Evolutionary conservation across 1,140 invertebrate species (phyloP).

Genomic region (Melanaphis sacchari): DNA sequence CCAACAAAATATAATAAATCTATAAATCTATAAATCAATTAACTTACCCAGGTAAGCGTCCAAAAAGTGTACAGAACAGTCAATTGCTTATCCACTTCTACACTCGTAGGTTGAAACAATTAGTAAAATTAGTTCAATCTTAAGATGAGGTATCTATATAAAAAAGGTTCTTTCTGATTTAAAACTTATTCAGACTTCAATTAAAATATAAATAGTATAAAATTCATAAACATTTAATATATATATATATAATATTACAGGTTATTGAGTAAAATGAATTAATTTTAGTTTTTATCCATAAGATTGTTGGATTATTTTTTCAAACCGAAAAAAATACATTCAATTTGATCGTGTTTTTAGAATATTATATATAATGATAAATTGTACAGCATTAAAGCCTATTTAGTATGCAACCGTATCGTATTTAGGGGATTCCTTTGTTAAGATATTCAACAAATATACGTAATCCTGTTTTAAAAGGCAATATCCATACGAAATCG

Average conservation of each 20-base stretch:
- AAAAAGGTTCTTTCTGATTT: background rate
- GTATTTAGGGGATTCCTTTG: background rate
- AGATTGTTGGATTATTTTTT: background rate
- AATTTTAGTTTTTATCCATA: no score
- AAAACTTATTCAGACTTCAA: background rate
- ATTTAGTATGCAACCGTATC: background rate
- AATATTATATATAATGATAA: constrained; percentile 4
- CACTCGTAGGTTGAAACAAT: background rate
- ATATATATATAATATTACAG: no score
- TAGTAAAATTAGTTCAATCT: background rate
- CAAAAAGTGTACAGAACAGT: background rate
- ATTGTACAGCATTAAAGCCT: background rate
- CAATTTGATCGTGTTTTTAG: background rate
- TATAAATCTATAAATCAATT: background rate
- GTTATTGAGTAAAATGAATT: no score
- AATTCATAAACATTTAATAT: no score
- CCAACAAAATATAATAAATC: background rate
- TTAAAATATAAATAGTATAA: background rate
- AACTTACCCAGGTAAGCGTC: background rate
- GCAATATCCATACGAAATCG: background rate
- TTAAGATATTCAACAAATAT: background rate
- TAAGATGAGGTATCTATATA: background rate
- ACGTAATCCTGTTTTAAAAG: background rate
- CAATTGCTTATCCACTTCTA: background rate
- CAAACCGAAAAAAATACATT: background rate